Evolutionary conservation across 2,797 vertebrate species (phyloP), one percentile per base, ranked within the genome.

Genomic region (Mallotus villosus): DNA sequence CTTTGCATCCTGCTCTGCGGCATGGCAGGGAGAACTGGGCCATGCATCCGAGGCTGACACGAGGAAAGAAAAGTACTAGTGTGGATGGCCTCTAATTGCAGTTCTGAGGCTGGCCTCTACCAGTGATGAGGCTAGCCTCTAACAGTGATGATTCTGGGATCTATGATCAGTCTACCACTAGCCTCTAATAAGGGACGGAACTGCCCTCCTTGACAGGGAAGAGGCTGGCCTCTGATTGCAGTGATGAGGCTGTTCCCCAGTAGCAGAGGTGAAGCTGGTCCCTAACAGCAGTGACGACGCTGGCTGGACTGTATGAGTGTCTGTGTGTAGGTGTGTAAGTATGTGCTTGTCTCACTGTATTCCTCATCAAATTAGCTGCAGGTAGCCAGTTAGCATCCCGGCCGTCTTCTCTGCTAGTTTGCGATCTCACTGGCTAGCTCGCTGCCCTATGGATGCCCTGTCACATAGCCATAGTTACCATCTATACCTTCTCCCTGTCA

Each of bases 1-100:
- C 46, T 74, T 62, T 71, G 25, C 6, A 70, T 49, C 73, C 84
- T 74, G 73, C 75, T 75, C 81, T 11, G 55, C 68, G 75, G 78
- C 68, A 46, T 85, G 81, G 86, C 68, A 82, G 82, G 76, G 76
- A 88, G 81, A 91, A 89, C 80, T 90, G 84, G 86, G 88, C 85
- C 87, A 88, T 78, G 75, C 86, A 88, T 83, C 76, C 82, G 77
- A 85, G 85, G 77, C 83, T 81, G n/a, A 22, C 19, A 59, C 1
- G 2, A 22, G 21, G n/a, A 58, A 24, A 59, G 57, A 21, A 21
- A 24, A 24, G 21, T 8, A 59, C n/a, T 4, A 6, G 22, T 24
- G 22, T 11, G 9, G 57, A n/a, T 24, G n/a, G 57, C 8, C 57
- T 53, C 51, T 53, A 53, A 53, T n/a, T 17, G 51, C 51, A 1